These are phyloP conservation scores for Chaunax sp. DNA, from an alignment of 2,797 vertebrate genomes.

Conservation along the genomic window DNA sequence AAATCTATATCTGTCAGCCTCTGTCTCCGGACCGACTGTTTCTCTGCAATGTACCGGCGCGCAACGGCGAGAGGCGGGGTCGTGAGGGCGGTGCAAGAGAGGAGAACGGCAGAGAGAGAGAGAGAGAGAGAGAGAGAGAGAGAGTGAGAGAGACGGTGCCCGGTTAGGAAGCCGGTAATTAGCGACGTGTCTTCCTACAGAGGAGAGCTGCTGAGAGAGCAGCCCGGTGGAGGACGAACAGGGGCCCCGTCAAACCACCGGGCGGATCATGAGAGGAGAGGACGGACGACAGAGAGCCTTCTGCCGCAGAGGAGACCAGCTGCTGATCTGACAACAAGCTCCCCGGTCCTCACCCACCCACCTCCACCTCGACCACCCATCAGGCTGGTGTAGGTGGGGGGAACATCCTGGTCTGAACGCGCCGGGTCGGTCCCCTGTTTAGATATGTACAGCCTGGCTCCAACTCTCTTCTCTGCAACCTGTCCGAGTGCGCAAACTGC, in stretches of 20 bases:
- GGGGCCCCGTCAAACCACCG: constrained; percentile 31
- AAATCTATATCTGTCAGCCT: neutral
- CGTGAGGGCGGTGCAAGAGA: constrained; percentile 38
- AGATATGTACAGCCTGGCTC: constrained; percentile 45
- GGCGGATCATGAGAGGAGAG: constrained; percentile 38
- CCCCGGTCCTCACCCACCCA: constrained; percentile 25
- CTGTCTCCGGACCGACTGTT: constrained; percentile 37
- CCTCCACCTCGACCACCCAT: constrained; percentile 35
- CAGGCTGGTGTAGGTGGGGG: constrained; percentile 57
- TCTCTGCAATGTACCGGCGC: constrained; percentile 60
- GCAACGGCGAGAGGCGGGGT: constrained; percentile 56
- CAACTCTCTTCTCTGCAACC: constrained; percentile 39
- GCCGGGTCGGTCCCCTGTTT: constrained; percentile 5
- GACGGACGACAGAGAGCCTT: constrained; percentile 34
- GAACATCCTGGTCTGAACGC: constrained; percentile 30
- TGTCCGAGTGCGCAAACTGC: constrained; percentile 50
- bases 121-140: constrained; percentile 1
- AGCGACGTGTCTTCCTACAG: constrained; percentile 47
- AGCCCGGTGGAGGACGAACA: constrained; percentile 42
- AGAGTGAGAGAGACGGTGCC: constrained; percentile 17
- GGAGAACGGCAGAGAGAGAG: constrained; percentile 3
- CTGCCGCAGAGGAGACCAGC: constrained; percentile 59
- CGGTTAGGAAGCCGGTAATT: constrained; percentile 56
- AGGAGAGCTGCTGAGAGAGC: constrained; percentile 28
- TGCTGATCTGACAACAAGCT: constrained; percentile 26